These are phyloP conservation scores for Spheniscus humboldti DNA, from an alignment of 2,797 vertebrate species.

Conservation along the genomic window DNA sequence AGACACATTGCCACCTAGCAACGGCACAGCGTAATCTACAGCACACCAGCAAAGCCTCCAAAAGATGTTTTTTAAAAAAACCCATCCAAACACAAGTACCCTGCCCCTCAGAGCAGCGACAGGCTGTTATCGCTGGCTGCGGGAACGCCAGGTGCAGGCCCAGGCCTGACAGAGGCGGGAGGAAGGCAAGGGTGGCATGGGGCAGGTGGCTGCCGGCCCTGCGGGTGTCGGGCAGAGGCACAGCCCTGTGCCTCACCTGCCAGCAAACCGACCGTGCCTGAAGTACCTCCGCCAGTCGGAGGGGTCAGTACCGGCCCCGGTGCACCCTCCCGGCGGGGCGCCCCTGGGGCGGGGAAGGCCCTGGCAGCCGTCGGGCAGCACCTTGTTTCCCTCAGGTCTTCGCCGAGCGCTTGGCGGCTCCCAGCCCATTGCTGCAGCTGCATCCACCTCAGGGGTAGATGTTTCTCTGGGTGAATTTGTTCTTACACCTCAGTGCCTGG, in stretches of 20 bases:
- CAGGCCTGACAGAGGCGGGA: background rate
- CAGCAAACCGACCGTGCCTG: accelerated
- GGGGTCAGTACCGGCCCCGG: accelerated
- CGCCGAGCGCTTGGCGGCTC: accelerated
- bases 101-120: background rate
- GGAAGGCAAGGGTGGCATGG: accelerated
- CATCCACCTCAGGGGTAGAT: no score
- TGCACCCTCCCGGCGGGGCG: background rate
- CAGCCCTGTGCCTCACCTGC: no score
- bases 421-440: accelerated
- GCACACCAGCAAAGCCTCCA: background rate
- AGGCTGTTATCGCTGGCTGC: background rate
- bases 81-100: background rate
- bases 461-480: background rate
- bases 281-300: accelerated
- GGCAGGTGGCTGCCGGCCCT: no score
- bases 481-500: background rate
- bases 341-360: accelerated
- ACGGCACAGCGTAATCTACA: slow-evolving; percentile 4
- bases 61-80: background rate
- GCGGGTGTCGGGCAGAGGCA: accelerated
- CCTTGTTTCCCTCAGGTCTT: no score
- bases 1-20: slow-evolving; percentile 57
- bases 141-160: background rate
- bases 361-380: accelerated